These are phyloP conservation scores for Machimus atricapillus DNA, from an alignment of 2,888 invertebrate species.

Conservation along the genomic window DNA sequence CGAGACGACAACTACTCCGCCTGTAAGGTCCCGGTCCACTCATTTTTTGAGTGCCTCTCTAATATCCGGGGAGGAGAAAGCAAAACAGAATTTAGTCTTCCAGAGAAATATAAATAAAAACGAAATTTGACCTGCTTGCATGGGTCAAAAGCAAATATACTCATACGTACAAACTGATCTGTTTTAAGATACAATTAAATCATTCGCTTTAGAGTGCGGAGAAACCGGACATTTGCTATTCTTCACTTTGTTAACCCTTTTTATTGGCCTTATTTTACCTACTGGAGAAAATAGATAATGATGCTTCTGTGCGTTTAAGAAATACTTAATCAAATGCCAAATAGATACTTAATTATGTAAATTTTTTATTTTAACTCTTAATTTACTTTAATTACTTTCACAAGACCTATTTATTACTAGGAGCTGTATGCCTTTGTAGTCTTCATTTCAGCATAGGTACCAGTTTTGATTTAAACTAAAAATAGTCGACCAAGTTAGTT, in stretches of 20 bases:
- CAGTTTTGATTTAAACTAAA: too few relatives aligned
- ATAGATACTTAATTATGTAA: neutral
- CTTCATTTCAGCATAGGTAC: too few relatives aligned
- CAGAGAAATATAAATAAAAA: conserved; percentile 2
- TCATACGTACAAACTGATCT: conserved; percentile 23
- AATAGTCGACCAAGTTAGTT: too few relatives aligned
- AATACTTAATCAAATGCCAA: neutral
- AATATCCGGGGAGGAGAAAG: neutral
- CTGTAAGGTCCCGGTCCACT: neutral
- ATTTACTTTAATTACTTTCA: too few relatives aligned
- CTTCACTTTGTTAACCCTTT: neutral
- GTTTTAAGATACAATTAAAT: conserved; percentile 12
- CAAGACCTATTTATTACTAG: too few relatives aligned
- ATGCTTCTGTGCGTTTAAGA: neutral
- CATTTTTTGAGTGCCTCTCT: neutral
- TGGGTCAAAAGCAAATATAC: neutral
- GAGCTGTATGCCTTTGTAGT: too few relatives aligned
- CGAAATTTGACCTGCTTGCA: neutral
- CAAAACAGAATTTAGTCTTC: conserved; percentile 33
- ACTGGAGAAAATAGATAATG: neutral
- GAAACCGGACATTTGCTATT: neutral
- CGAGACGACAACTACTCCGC: neutral
- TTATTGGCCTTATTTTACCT: neutral
- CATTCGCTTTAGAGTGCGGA: neutral
- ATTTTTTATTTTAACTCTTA: neutral